Base-by-base conservation (phyloP, 2,888 invertebrate species). In the Bellardia pandia region DNA sequence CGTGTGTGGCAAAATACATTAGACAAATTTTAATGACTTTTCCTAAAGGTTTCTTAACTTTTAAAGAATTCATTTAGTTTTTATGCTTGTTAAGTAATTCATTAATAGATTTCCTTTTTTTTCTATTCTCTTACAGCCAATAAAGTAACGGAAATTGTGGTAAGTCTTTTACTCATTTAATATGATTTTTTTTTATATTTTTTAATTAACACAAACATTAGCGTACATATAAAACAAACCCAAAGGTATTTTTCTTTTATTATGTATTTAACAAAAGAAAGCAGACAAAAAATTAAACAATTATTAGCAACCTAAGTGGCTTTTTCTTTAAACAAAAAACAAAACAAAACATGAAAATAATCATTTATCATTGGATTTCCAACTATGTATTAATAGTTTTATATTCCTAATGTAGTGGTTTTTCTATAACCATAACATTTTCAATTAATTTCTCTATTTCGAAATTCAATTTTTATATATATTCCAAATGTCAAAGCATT, bases 351-450 rank as follows among this genome's bases (percentile, higher is more conserved):
- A 37, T 23, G 3, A 33, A 82, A 75, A 64, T 64, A 71, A 85
- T 85, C 84, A 87, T 87, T 87, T 81, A 85, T 85, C 87, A 87
- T 80, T 53, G 16, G 60, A 48, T 66, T 23, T 74, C 16, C 58
- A 87, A 87, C 87, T 87, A 87, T n/a, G n/a, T n/a, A n/a, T 87
- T 85, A 85, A 64, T 86, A 79, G 75, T 86, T 83, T 83, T 72
- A 53, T 79, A 51, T 76, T 64, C 4, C 30, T 56, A 37, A 23
- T 58, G 60, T 58, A 58, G 74, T 76, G 42, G 51, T 45, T 75
- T 69, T 23, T 53, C 53, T 53, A n/a, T 30, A 77, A 78, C 69
- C 85, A 71, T 82, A 87, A 85, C 85, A 87, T 69, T 87, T 87
- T 81, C 87, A 87, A 87, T 87, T 87, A 87, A 87, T 87, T 87